Conservation (phyloP, 2,888 invertebrate genomes). For the Shargacucullia verbasci region DNA sequence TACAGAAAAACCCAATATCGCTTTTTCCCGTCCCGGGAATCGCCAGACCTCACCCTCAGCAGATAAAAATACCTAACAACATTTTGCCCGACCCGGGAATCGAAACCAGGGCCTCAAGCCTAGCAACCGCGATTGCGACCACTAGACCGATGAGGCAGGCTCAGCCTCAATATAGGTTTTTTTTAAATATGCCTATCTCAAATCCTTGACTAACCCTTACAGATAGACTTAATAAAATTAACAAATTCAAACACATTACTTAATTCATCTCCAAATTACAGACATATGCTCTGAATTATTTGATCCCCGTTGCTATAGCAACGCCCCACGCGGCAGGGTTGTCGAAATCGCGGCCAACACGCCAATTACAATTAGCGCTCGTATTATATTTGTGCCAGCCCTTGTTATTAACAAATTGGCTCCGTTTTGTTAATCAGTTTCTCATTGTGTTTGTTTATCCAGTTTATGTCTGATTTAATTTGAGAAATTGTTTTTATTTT, state of each 20-base stretch:
- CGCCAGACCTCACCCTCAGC: no score
- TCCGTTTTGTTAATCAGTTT: conserved; percentile 46
- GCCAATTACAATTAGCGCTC: conserved; percentile 55
- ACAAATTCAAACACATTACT: conserved; percentile 37
- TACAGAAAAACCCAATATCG: no score
- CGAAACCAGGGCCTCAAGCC: no score
- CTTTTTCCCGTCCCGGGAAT: no score
- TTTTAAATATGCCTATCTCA: not conserved
- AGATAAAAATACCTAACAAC: no score
- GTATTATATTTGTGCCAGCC: conserved; percentile 53
- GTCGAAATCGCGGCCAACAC: conserved; percentile 45
- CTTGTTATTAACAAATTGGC: conserved; percentile 58
- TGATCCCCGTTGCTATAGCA: conserved; percentile 46
- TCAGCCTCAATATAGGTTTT: not conserved
- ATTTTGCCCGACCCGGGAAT: no score
- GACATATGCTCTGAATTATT: conserved; percentile 53
- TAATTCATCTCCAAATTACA: conserved; percentile 48
- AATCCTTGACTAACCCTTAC: not conserved
- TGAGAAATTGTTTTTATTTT: conserved; percentile 10
- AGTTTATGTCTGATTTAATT: conserved; percentile 32
- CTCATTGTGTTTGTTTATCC: conserved; percentile 43
- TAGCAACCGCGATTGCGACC: no score
- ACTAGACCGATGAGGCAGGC: no score
- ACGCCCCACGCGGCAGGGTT: conserved; percentile 53
- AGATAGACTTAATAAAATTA: conserved; percentile 10